These are phyloP conservation scores for Montipora sp. DNA, from an alignment of 64 coral and sea anemone species.

Conservation along the genomic window DNA sequence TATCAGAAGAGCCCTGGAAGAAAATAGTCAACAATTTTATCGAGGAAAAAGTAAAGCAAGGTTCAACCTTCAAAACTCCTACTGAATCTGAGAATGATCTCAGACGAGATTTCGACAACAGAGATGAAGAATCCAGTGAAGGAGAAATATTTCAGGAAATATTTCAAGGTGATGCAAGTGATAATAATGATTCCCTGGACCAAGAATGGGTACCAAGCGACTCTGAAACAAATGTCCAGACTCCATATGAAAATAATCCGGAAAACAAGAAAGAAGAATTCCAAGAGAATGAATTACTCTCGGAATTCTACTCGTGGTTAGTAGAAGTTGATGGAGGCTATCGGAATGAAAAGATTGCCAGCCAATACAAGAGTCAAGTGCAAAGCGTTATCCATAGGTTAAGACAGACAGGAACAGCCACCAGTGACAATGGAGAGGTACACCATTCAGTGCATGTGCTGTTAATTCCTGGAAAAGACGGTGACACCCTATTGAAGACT, in stretches of 20 bases:
- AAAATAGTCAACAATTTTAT: neutral
- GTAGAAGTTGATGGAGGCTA: slow-evolving; percentile 45
- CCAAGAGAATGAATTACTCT: neutral
- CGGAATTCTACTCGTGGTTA: slow-evolving; percentile 24
- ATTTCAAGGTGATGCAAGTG: neutral
- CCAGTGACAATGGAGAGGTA: neutral
- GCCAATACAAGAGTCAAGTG: slow-evolving; percentile 43
- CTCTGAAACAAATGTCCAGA: neutral
- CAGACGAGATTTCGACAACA: neutral
- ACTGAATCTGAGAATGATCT: neutral
- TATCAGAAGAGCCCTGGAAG: neutral
- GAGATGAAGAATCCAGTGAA: neutral
- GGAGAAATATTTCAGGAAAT: neutral
- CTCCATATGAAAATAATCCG: too few species aligned
- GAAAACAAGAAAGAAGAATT: neutral
- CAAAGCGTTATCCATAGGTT: neutral
- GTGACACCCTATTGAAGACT: slow-evolving; percentile 1
- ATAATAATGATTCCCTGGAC: slow-evolving; percentile 8
- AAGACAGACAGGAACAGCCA: too few species aligned
- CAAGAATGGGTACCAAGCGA: slow-evolving; percentile 4
- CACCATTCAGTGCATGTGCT: neutral
- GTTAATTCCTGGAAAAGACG: neutral
- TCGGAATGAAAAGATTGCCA: slow-evolving; percentile 5
- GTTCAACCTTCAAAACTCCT: neutral
- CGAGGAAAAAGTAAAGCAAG: neutral